A percentile compares a stretch with the other conserved stretches of the same genome.
Evolutionary conservation across 2,797 vertebrate species (phyloP).

Genomic region (Odontamblyopus lacepedii): DNA sequence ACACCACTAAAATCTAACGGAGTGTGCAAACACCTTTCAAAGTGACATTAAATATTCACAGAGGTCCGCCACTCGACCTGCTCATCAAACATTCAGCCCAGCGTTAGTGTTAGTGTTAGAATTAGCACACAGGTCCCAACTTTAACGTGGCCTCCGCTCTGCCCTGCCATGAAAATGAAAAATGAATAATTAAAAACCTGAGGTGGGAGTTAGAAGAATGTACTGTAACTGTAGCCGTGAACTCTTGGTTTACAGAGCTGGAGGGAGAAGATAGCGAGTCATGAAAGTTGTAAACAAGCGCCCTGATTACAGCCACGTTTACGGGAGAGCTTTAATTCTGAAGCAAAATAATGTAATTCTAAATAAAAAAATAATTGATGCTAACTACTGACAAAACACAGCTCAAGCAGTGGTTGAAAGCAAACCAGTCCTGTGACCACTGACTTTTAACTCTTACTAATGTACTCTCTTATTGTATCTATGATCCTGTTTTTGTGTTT

Average conservation of each 20-base stretch:
- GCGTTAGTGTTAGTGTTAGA: neutral
- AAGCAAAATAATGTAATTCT: too few species aligned
- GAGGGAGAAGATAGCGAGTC: neutral
- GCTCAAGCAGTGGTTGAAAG: too few species aligned
- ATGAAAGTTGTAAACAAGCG: constrained; percentile 13
- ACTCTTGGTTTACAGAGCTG: constrained; percentile 14
- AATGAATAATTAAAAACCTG: constrained; percentile 18
- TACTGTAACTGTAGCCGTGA: constrained; percentile 25
- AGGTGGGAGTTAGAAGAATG: constrained; percentile 13
- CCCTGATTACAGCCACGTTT: neutral
- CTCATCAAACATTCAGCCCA: neutral
- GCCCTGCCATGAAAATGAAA: neutral
- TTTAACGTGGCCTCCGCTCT: neutral
- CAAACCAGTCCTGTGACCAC: too few species aligned
- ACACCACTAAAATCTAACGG: neutral
- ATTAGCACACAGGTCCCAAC: neutral
- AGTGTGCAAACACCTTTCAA: neutral
- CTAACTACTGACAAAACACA: too few species aligned
- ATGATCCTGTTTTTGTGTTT: too few species aligned
- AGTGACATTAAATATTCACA: neutral
- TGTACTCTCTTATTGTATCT: too few species aligned
- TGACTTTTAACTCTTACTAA: too few species aligned
- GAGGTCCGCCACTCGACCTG: neutral
- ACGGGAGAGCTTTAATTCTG: too few species aligned
- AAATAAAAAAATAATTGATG: too few species aligned